Evolutionary conservation across 2,888 invertebrate species (phyloP), one percentile per base, ranked within the genome.

Genomic region (Nezara viridula): DNA sequence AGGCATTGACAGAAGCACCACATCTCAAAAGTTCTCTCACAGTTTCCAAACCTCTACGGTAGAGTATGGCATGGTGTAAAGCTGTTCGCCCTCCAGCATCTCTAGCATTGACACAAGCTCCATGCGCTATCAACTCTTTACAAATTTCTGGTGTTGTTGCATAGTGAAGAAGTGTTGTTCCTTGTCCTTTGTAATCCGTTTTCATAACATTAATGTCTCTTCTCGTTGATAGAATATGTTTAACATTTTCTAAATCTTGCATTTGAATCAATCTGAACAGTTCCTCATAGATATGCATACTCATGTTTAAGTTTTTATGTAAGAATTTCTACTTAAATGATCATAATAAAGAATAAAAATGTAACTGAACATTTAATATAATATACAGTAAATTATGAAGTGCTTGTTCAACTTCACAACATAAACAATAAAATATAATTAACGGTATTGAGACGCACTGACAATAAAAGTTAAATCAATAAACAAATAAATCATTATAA

Each of bases 11-110:
- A 21, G 6, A 73, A 37, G 66, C 66, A 19, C 37, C 66, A 32
- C 66, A 73, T 37, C 66, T 73, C 66, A 73, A 37, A 73, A 73
- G 66, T 9, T 73, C 66, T 37, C 66, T 73, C 21, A 73, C 66
- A 1, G 37, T 73, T 73, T 73, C 66, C 21, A 73, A 73, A 19
- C 66, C 66, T 37, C 66, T 32, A 3, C 66, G 32, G 37, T 73
- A 73, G 32, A 19, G 66, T 37, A 73, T 73, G 32, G 66, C 66
- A 32, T 73, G 66, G 37, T 73, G 66, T 21, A 73, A 73, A 19
- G 66, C 32, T 21, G 66, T 73, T 6, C 66, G 32, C 7, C 66
- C 66, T 73, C 14, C 66, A 9, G 14, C 37, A 7, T 73, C 66
- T 14, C 66, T 37, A 37, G 66, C 66, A 73, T 73, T 73, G 4